Evolutionary conservation across 2,797 vertebrate species (phyloP).

Genomic region (Chelidonichthys spinosus): DNA sequence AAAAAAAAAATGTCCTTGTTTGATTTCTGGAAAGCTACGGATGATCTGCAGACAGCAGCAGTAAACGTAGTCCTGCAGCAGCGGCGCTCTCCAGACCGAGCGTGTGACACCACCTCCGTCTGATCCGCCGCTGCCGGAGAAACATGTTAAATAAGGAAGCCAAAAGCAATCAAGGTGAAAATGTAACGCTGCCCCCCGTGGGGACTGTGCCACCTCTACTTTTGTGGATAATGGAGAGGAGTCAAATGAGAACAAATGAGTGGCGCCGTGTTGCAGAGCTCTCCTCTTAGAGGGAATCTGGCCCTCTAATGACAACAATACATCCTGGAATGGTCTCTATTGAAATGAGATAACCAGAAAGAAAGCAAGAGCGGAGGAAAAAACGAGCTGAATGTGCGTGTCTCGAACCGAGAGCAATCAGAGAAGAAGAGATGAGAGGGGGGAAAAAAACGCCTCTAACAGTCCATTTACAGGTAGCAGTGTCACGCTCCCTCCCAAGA

Average conservation of each 20-base stretch:
- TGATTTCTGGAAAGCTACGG: conserved; percentile 34
- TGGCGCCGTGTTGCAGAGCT: conserved; percentile 49
- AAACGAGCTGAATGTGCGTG: conserved; percentile 52
- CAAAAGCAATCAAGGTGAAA: conserved; percentile 79
- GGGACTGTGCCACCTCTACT: conserved; percentile 69
- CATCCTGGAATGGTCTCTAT: conserved; percentile 60
- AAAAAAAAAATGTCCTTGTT: conserved; percentile 41
- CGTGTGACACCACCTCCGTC: conserved; percentile 36
- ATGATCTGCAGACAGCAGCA: conserved; percentile 39
- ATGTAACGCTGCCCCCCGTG: conserved; percentile 60
- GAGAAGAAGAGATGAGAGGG: conserved; percentile 32
- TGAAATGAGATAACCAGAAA: conserved; percentile 62
- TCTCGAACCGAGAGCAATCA: conserved; percentile 42
- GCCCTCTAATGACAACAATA: conserved; percentile 63
- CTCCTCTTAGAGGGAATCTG: conserved; percentile 60
- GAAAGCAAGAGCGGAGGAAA: conserved; percentile 27
- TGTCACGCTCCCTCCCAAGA: conserved; percentile 31
- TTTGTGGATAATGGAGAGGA: conserved; percentile 65
- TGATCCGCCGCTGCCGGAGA: conserved; percentile 38
- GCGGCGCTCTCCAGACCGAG: conserved; percentile 16
- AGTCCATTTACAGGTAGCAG: conserved; percentile 46
- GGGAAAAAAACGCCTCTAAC: conserved; percentile 43
- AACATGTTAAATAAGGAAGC: conserved; percentile 73
- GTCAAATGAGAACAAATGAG: conserved; percentile 75
- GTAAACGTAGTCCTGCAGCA: conserved; percentile 22